These are phyloP conservation scores for Pantala flavescens DNA, from an alignment of 1,140 invertebrate genomes.

Conservation along the genomic window DNA sequence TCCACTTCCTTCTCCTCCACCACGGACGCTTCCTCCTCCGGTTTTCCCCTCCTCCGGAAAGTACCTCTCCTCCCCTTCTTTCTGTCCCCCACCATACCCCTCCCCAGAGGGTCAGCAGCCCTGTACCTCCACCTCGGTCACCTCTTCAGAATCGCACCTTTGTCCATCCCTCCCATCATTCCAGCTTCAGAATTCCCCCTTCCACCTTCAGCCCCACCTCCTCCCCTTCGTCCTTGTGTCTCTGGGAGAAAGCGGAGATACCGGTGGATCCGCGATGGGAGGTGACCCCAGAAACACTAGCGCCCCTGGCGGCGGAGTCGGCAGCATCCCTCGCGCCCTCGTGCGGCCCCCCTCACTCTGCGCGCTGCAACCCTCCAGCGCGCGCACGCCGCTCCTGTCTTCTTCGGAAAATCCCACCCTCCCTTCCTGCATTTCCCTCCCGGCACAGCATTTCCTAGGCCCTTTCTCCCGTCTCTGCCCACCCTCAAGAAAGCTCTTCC, in stretches of 20 bases:
- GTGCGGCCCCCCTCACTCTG: background rate
- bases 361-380: background rate
- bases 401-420: background rate
- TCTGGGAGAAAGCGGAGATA: background rate
- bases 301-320: background rate
- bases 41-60: background rate
- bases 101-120: background rate
- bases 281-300: slow-evolving; percentile 7
- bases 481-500: too few relatives aligned
- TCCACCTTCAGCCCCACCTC: background rate
- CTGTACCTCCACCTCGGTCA: background rate
- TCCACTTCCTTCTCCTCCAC: background rate
- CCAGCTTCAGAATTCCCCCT: background rate
- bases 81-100: background rate
- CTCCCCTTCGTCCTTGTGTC: background rate
- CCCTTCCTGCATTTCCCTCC: background rate
- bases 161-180: background rate
- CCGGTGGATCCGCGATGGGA: slow-evolving; percentile 1
- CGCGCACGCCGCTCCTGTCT: background rate
- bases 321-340: background rate
- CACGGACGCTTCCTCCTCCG: background rate
- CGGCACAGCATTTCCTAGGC: background rate
- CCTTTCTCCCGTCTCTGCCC: background rate
- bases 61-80: background rate
- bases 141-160: background rate